Conservation (phyloP, 2,888 invertebrate species). For the Noctua pronuba region DNA sequence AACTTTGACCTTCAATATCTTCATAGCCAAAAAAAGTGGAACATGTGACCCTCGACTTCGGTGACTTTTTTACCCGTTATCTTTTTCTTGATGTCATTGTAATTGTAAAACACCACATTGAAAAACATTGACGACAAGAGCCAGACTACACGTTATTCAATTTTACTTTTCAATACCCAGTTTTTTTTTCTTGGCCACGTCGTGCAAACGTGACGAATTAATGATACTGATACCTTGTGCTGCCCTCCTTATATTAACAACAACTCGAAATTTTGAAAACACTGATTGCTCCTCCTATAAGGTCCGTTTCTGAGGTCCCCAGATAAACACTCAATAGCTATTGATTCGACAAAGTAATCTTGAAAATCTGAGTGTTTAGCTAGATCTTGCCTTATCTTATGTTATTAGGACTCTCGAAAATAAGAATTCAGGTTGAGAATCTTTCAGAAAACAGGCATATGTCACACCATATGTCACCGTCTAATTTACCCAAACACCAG, state of each 20-base stretch:
- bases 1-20: constrained; percentile 1
- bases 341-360: background rate
- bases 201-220: constrained; percentile 33
- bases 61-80: background rate
- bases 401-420: background rate
- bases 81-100: background rate
- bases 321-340: background rate
- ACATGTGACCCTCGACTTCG: background rate
- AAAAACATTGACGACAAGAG: constrained; percentile 5
- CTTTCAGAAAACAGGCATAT: background rate
- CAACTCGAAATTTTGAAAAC: background rate
- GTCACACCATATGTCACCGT: background rate
- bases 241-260: constrained; percentile 15
- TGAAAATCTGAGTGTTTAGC: background rate
- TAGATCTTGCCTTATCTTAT: too few species aligned
- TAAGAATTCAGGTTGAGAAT: background rate
- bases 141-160: constrained; percentile 14
- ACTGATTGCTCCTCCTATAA: background rate
- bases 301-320: background rate
- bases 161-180: constrained; percentile 22
- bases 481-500: background rate
- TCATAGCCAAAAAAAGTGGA: background rate
- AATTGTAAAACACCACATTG: constrained; percentile 7
- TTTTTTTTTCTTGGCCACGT: constrained; percentile 26
- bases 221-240: constrained; percentile 34